Evolutionary conservation across 2,113 vertebrate species (phyloP), one percentile per base, ranked within the genome.

Genomic region (Tragelaphus scriptus): DNA sequence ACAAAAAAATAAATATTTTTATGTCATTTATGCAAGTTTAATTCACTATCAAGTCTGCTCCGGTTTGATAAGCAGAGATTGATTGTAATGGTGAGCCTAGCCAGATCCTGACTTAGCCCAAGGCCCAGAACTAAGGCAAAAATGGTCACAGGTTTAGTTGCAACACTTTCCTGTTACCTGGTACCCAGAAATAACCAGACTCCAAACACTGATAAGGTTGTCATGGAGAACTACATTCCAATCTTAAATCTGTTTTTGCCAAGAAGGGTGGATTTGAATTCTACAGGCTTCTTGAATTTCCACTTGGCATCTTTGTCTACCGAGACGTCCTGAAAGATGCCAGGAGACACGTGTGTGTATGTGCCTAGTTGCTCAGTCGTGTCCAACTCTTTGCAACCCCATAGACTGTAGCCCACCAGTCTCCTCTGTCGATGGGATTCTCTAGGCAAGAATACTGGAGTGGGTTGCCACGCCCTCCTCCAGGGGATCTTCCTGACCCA

Each of bases 201-300:
- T 68, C 49, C 65, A 98, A 95, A 94, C 90, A 92, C 65, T 80
- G 97, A 97, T 98, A 96, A 97, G 94, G 92, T 96, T 95, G 97
- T 82, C 91, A 92, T 44, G 90, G 95, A 93, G 90, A 89, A 44
- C 65, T 51, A 2, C 92, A 96, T 95, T 97, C 92, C 65, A 92
- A 9, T 82, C 95, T 92, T 40, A 63, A 90, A 88, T 82, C 82
- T 26, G 30, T 82, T 53, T 91, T 90, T 94, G 93, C 75, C 86
- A 94, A 53, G 75, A 94, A 88, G 59, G 89, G 80, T 53, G 49
- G 77, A 88, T 94, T 91, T 0, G 2, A 59, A 77, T 85, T 61
- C 85, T 88, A 56, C 25, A 28, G 56, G n/a, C 71, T 79, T 93
- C 91, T 91, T 81, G n/a, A 87, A 95, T 95, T 96, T 93, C 86